phyloP scores from a whole-genome alignment of 2,113 vertebrate genomes.

The Spheniscus mendiculus region DNA sequence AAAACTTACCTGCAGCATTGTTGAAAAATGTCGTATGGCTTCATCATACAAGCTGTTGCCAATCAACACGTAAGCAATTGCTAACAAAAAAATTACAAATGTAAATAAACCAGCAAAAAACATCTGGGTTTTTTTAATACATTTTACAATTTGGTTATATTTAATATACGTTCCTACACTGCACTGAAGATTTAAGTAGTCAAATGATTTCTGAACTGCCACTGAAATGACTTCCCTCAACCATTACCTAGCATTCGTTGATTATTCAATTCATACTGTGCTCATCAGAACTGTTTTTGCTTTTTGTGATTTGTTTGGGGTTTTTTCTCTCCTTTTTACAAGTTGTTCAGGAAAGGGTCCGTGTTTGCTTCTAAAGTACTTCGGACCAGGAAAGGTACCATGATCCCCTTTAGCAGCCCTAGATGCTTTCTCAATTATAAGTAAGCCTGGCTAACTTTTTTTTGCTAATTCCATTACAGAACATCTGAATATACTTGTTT shows the following conservation, averaged over 20 bases:
- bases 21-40: constrained; percentile 95
- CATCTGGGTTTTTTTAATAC: neutral
- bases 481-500: neutral
- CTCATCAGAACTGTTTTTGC: neutral
- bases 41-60: constrained; percentile 94
- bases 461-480: neutral
- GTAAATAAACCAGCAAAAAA: neutral
- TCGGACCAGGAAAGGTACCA: neutral
- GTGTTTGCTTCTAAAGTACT: neutral
- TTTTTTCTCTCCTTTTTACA: neutral
- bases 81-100: constrained; percentile 73
- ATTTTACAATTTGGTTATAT: neutral
- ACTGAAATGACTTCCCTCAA: neutral
- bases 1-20: constrained; percentile 89
- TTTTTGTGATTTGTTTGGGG: neutral
- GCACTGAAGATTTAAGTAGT: neutral
- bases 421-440: neutral
- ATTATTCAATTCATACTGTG: neutral
- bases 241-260: neutral
- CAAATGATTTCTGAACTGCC: neutral
- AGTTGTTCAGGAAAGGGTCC: neutral
- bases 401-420: neutral
- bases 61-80: constrained; percentile 94
- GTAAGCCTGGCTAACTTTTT: neutral
- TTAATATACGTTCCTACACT: neutral